Base-by-base conservation (phyloP, 2,888 invertebrate species). In the Trichogramma evanescens region DNA sequence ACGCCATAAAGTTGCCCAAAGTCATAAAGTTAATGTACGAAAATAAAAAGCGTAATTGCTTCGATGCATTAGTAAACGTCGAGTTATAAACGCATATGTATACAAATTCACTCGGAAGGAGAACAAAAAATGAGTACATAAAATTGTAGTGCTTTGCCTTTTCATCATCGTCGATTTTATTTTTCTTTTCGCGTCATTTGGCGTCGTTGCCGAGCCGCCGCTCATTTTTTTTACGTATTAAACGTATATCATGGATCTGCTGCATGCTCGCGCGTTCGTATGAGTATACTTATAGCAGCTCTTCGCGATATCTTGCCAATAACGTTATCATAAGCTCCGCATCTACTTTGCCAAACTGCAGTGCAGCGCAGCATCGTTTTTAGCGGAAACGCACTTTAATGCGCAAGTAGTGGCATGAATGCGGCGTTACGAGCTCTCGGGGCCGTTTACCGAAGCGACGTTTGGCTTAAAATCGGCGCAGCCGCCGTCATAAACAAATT, bases 271-370 rank as follows among this genome's bases (percentile, higher is more conserved):
- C 13, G 13, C 26, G 26, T 26, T 26, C 26, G 26, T 26, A 26
- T 26, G 26, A 26, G 26, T 26, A 26, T 26, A 26, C 26, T 26
- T 26, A 26, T 48, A 58, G 58, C 56, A 26, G 52, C 44, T 13
- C 43, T 43, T 40, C 13, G 44, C 50, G 54, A 57, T 56, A 58
- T 60, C 63, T 58, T 54, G 58, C 58, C 61, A 63, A 61, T 63
- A 54, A 63, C 10, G 26, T 56, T 60, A 53, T 58, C 54, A 52
- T 46, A 58, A 60, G 50, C 52, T 59, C 55, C 8, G 45, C 54
- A 13, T 61, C 51, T 51, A 53, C 61, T 53, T 54, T 59, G 59
- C 49, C 59, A 63, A 58, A 52, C 56, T 58, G 62, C 26, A 26
- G 26, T 2, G 26, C 26, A 26, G 26, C 26, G 26, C 26, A 26